These are phyloP conservation scores for Drosophila truncata DNA, from an alignment of 1,140 invertebrate genomes.

Conservation along the genomic window DNA sequence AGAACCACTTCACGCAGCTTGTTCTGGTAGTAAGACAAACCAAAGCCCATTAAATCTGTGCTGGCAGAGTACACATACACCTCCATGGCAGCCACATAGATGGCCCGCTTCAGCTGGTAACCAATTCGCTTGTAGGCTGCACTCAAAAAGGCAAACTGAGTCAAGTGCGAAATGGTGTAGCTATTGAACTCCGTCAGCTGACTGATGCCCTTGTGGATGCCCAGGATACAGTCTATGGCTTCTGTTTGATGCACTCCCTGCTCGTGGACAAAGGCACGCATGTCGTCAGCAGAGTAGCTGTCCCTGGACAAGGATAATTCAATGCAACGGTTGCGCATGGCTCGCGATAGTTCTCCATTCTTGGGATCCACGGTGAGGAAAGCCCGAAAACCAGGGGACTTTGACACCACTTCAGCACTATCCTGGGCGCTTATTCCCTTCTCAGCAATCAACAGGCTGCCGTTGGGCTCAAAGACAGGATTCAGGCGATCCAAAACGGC, in stretches of 20 bases:
- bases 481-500: slow-evolving; percentile 99
- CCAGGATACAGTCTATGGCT: slow-evolving; percentile 86
- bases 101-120: slow-evolving; percentile 65
- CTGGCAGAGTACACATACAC: slow-evolving; percentile 82
- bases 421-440: slow-evolving; percentile 92
- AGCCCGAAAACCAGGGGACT: slow-evolving; percentile 96
- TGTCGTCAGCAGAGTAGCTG: slow-evolving; percentile 86
- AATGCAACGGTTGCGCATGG: slow-evolving; percentile 98
- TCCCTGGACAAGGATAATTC: slow-evolving; percentile 92
- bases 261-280: slow-evolving; percentile 87
- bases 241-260: slow-evolving; percentile 85
- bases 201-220: slow-evolving; percentile 86
- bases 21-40: slow-evolving; percentile 78
- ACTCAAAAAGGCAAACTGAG: slow-evolving; percentile 74
- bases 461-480: slow-evolving; percentile 96
- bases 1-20: slow-evolving; percentile 78
- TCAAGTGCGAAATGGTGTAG: slow-evolving; percentile 79
- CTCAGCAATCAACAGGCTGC: slow-evolving; percentile 96
- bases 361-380: slow-evolving; percentile 98
- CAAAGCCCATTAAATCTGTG: slow-evolving; percentile 80
- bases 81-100: slow-evolving; percentile 82
- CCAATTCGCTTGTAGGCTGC: slow-evolving; percentile 76
- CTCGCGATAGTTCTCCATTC: slow-evolving; percentile 97
- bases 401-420: slow-evolving; percentile 90
- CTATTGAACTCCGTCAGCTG: slow-evolving; percentile 81